Conservation (phyloP, 2,888 invertebrate genomes). For the Anoplius nigerrimus region DNA sequence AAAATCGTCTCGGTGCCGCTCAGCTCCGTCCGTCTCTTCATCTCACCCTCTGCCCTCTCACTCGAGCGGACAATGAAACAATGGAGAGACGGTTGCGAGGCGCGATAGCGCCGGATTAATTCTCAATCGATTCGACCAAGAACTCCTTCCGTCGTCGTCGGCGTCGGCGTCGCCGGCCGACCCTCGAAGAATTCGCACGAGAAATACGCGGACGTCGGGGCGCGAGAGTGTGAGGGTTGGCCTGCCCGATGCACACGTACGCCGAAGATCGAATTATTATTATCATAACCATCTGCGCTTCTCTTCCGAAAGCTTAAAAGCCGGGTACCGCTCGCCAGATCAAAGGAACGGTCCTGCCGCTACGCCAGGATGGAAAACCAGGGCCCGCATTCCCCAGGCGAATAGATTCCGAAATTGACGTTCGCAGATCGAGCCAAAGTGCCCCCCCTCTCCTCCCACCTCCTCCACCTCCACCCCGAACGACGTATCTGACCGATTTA, state of each 20-base stretch:
- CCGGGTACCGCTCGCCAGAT: constrained; percentile 39
- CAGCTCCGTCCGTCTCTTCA: background rate
- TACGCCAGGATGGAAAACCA: constrained; percentile 43
- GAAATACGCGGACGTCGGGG: background rate
- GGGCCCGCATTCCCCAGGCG: constrained; percentile 43
- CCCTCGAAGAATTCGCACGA: background rate
- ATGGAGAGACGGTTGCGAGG: constrained; percentile 56
- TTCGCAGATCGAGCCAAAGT: constrained; percentile 35
- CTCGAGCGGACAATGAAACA: constrained; percentile 54
- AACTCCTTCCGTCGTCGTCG: constrained; percentile 28
- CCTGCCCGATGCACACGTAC: background rate
- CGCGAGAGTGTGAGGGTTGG: background rate
- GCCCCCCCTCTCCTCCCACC: constrained; percentile 12
- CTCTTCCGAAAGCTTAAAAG: constrained; percentile 48
- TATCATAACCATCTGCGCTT: constrained; percentile 55
- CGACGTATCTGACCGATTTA: too few species aligned
- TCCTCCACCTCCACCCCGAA: too few species aligned
- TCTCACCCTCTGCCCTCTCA: constrained; percentile 40
- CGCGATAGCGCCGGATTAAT: constrained; percentile 60
- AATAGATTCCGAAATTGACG: constrained; percentile 43
- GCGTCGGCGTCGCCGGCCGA: background rate
- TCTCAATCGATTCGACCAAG: constrained; percentile 53
- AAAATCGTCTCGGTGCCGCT: constrained; percentile 37
- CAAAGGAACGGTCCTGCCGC: constrained; percentile 45
- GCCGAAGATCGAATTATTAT: constrained; percentile 50